Base-by-base conservation (phyloP, 2,113 vertebrate genomes). In the Todiramphus saurophagus region DNA sequence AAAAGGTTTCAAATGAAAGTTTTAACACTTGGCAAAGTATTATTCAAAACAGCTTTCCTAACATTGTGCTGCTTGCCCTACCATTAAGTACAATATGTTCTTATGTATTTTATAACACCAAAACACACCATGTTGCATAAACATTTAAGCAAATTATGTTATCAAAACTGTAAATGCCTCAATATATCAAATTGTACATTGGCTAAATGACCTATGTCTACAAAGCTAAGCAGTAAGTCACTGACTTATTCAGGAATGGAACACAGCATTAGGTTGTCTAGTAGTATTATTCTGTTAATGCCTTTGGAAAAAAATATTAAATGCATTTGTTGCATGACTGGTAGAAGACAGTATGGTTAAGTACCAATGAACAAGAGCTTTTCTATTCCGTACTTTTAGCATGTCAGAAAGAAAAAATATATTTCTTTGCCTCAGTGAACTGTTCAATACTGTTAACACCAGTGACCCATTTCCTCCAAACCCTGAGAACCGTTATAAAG, bases 71-170 rank as follows among this genome's bases (percentile, higher is more conserved):
- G 44, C 66, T 93, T 96, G 86, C 62, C 90, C 64, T 91, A 70
- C 12, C n/a, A 84, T 95, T 89, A 94, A 93, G 80, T 72, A 93
- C 89, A 95, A 92, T 94, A 96, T 90, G 83, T 89, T 95, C 82
- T 82, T 84, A 75, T 84, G 35, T 62, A 75, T 83, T 89, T 95
- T 78, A 43, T 50, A 90, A 50, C 33, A 93, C 20, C 62, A 78
- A 94, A 94, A 85, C n/a, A 84, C 31, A 90, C 39, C 46, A 83
- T 46, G 86, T 87, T 92, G 60, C 69, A 83, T 82, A 95, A 95
- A 91, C 55, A 82, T 92, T 87, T 81, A 72, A 90, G n/a, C 17
- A 94, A 87, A 82, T 84, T 87, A 59, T 64, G 43, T 74, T 92
- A 89, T 73, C 44, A 95, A 74, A 93, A 72, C 21, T 79, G 53